phyloP scores from a whole-genome alignment of 2,113 vertebrate genomes.

The Mormoops blainvillei region DNA sequence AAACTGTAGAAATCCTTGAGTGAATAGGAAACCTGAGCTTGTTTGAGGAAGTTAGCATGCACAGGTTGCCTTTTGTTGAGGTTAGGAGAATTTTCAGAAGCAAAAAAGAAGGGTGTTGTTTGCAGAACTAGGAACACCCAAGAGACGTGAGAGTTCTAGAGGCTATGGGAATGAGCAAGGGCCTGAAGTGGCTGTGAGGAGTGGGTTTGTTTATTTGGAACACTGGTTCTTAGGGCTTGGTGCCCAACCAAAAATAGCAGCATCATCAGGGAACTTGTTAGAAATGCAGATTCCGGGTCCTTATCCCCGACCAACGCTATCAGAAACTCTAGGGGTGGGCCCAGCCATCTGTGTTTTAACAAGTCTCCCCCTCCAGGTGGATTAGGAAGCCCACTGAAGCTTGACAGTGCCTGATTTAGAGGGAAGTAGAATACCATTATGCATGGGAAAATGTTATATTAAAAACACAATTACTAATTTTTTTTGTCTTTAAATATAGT shows the following conservation, averaged over 20 bases:
- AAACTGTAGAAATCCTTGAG: background rate
- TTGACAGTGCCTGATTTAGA: background rate
- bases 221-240: rapidly evolving
- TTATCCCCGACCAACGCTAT: background rate
- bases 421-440: background rate
- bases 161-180: background rate
- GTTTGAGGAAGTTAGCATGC: background rate
- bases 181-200: background rate
- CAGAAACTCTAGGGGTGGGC: background rate
- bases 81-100: background rate
- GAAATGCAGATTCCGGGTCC: background rate
- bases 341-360: background rate
- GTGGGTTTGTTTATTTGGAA: background rate
- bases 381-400: background rate
- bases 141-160: background rate
- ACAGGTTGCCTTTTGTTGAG: background rate
- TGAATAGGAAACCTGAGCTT: background rate
- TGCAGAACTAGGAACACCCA: background rate
- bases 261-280: background rate
- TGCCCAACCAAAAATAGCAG: too few species aligned
- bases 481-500: background rate
- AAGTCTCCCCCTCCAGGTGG: background rate
- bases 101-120: background rate
- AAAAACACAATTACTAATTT: background rate
- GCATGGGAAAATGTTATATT: background rate